Evolutionary conservation across 2,113 vertebrate species (phyloP), one percentile per base, ranked within the genome.

Genomic region (Cavia porcellus): DNA sequence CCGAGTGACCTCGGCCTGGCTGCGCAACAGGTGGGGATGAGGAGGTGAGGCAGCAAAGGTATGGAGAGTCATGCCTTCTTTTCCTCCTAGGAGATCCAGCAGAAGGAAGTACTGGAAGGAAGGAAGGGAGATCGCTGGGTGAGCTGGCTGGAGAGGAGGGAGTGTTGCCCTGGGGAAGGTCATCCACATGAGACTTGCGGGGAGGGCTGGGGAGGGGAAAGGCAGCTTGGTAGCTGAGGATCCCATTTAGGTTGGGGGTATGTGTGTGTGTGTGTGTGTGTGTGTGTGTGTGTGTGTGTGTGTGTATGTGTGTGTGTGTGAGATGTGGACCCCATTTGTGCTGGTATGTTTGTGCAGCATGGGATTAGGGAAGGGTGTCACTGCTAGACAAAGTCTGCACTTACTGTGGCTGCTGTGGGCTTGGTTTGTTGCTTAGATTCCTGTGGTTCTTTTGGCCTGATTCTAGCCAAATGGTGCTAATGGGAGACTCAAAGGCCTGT

Each of bases 91-190:
- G 97, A 97, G 90, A 95, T 70, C 97, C 74, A 94, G 90, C 95
- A 95, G 96, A 82, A 98, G 92, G 95, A 97, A 96, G 80, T 98
- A 97, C 98, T 98, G 97, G 98, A 98, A 97, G 90, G 97, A 98
- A 96, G 97, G 97, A 97, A 98, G 96, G 97, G 98, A 98, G 90
- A 98, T 97, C 81, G 95, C 96, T 86, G n/a, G 97, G 98, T 98
- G 98, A 98, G 98, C 98, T 90, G 96, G 57, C 92, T 12, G 55
- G 96, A 96, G 91, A 95, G 85, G 87, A 75, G 95, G 94, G 93
- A 32, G 57, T 0, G 10, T 82, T 88, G 91, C 11, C 68, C 45
- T 72, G 47, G 84, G 83, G 50, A 75, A 57, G 70, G 38, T 74
- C n/a, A 3, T 2, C 52, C 22, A 7, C 30, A 84, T 42, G 89